A percentile compares a stretch with the other conserved stretches of the same genome.
Conservation (phyloP, 2,888 invertebrate genomes). For the Stenoptilia bipunctidactyla region DNA sequence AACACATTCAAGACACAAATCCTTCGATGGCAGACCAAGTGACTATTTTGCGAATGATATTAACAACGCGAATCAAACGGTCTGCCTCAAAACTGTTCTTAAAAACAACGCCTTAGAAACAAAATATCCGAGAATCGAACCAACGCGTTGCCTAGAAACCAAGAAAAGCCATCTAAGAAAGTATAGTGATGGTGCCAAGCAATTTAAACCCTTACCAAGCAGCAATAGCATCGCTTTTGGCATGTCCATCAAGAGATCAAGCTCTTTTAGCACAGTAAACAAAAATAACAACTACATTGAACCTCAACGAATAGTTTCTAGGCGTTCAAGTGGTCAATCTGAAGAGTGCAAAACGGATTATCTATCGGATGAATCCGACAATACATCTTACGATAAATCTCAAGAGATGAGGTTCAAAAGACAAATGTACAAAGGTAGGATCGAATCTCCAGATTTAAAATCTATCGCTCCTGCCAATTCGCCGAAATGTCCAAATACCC, state of each 20-base stretch:
- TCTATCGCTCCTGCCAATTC: slow-evolving; percentile 55
- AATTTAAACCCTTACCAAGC: slow-evolving; percentile 16
- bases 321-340: slow-evolving; percentile 45
- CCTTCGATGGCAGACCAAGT: slow-evolving; percentile 57
- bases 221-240: slow-evolving; percentile 28
- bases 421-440: slow-evolving; percentile 77
- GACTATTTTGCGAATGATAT: slow-evolving; percentile 47
- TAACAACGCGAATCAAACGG: slow-evolving; percentile 40
- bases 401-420: slow-evolving; percentile 75
- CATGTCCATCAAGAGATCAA: slow-evolving; percentile 74
- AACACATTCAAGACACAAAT: slow-evolving; percentile 66
- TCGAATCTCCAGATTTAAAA: slow-evolving; percentile 67
- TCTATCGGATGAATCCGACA: slow-evolving; percentile 56
- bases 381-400: slow-evolving; percentile 43
- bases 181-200: slow-evolving; percentile 36
- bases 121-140: slow-evolving; percentile 50
- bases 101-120: slow-evolving; percentile 55
- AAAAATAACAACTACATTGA: slow-evolving; percentile 55
- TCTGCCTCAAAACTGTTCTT: slow-evolving; percentile 50
- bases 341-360: slow-evolving; percentile 43
- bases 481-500: slow-evolving; percentile 72
- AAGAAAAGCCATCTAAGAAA: slow-evolving; percentile 38
- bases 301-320: slow-evolving; percentile 26
- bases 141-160: slow-evolving; percentile 52
- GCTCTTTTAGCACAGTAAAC: slow-evolving; percentile 73